Evolutionary conservation across 2,888 invertebrate genomes (phyloP).

Genomic region (Hirtodrosophila trivittata): DNA sequence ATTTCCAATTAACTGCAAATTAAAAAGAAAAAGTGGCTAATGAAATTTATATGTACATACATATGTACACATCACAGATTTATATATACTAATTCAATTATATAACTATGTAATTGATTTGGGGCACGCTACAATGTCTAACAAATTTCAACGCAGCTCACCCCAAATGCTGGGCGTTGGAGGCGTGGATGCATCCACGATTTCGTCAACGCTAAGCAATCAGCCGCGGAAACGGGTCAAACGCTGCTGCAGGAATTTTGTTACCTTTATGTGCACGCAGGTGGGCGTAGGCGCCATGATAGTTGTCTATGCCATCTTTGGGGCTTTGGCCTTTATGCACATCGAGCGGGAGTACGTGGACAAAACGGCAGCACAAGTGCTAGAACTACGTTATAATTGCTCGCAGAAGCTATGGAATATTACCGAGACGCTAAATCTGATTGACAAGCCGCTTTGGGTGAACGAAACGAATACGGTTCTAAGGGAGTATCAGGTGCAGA

Average conservation of each 20-base stretch:
- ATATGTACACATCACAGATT: background rate
- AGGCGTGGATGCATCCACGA: conserved; percentile 77
- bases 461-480: conserved; percentile 87
- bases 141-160: conserved; percentile 69
- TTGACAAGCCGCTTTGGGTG: conserved; percentile 88
- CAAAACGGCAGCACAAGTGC: conserved; percentile 85
- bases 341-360: conserved; percentile 88
- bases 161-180: conserved; percentile 38
- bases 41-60: conserved; percentile 8
- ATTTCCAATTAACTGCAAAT: conserved; percentile 40
- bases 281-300: conserved; percentile 94
- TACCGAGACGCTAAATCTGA: conserved; percentile 87
- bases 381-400: conserved; percentile 86
- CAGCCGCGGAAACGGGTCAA: conserved; percentile 91
- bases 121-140: conserved; percentile 47
- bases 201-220: conserved; percentile 88
- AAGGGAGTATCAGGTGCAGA: conserved; percentile 87
- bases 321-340: conserved; percentile 91
- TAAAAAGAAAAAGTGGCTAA: conserved; percentile 4
- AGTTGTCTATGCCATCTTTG: conserved; percentile 93
- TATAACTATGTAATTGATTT: conserved; percentile 57
- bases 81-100: conserved; percentile 28
- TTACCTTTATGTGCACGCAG: conserved; percentile 96
- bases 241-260: conserved; percentile 92
- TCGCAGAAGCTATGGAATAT: conserved; percentile 89